Conservation (phyloP, 2,888 invertebrate genomes). For the Drosophila atroscutellata region DNA sequence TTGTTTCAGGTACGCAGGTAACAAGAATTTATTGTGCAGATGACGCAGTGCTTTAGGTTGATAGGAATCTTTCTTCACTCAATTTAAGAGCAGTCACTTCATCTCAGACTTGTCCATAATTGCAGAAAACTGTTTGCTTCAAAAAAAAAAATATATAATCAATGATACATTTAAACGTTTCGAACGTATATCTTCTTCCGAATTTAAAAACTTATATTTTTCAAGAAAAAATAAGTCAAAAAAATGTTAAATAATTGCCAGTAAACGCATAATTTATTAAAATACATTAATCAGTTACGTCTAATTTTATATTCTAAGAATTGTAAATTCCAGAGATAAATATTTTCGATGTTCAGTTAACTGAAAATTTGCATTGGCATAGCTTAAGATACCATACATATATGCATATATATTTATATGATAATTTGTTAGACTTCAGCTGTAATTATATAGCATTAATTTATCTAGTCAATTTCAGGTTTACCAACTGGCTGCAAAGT, state of each 20-base stretch:
- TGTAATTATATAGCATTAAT: slow-evolving; percentile 3
- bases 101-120: slow-evolving; percentile 6
- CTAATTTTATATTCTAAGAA: background rate
- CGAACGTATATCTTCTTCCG: background rate
- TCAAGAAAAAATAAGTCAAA: background rate
- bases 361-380: background rate
- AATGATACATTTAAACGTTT: background rate
- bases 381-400: background rate
- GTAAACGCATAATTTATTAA: background rate
- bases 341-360: background rate
- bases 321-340: background rate
- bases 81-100: slow-evolving; percentile 1
- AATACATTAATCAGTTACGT: background rate
- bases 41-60: slow-evolving; percentile 30
- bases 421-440: background rate
- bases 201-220: background rate
- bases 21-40: slow-evolving; percentile 23
- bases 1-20: slow-evolving; percentile 28
- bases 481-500: slow-evolving; percentile 34
- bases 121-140: background rate
- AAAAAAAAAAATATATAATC: background rate
- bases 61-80: slow-evolving; percentile 13
- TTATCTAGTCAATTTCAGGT: slow-evolving; percentile 32
- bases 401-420: background rate
- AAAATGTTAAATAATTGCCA: background rate